A percentile compares a stretch with the other conserved stretches of the same genome.
Conservation (phyloP, 2,797 vertebrate genomes). For the Trachurus trachurus region DNA sequence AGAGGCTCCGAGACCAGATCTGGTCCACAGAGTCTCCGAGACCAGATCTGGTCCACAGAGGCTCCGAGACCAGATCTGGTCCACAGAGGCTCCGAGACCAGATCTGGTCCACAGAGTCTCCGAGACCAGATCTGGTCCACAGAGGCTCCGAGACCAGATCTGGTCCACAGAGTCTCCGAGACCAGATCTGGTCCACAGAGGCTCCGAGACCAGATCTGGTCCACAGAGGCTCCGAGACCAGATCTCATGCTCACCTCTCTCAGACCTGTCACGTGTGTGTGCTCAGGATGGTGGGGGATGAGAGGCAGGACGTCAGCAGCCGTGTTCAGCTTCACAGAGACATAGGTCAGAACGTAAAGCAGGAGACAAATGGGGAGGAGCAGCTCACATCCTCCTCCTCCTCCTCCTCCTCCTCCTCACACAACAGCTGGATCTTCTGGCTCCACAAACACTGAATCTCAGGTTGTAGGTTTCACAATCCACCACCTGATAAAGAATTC, state of each 20-base stretch:
- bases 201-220: background rate
- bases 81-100: too few species aligned
- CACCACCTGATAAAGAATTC: background rate
- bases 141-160: too few species aligned
- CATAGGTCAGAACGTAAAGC: constrained; percentile 13
- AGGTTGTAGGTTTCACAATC: background rate
- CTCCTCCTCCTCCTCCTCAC: constrained; percentile 28
- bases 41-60: too few species aligned
- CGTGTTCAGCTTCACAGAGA: constrained; percentile 38
- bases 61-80: too few species aligned
- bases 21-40: too few species aligned
- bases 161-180: background rate
- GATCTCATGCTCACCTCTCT: constrained; percentile 20
- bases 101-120: constrained; percentile 13
- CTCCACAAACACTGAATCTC: background rate
- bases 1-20: too few species aligned
- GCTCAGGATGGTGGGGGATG: too few species aligned
- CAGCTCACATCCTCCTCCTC: constrained; percentile 53
- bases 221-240: constrained; percentile 5
- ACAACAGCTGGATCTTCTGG: background rate
- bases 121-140: too few species aligned
- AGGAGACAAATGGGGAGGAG: constrained; percentile 45
- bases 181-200: too few species aligned
- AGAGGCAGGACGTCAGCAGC: too few species aligned
- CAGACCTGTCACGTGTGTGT: constrained; percentile 16